phyloP scores from a whole-genome alignment of 92 coral and sea anemone species.

The Paramuricea clavata region DNA sequence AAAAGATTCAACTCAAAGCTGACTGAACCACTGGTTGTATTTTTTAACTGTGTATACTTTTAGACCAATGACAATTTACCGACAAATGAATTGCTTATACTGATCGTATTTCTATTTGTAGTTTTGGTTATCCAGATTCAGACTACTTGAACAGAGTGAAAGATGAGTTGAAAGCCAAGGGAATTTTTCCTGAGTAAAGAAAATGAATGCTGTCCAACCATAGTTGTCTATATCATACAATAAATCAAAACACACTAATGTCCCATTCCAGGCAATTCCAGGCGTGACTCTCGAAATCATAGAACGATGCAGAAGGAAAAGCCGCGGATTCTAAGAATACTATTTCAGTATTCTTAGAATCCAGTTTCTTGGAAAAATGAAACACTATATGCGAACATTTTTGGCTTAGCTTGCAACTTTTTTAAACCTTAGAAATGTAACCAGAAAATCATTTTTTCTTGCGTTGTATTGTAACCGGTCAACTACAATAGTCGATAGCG shows the following conservation, averaged over 20 bases:
- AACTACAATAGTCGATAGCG: too few species aligned
- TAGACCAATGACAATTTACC: too few species aligned
- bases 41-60: too few species aligned
- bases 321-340: not conserved
- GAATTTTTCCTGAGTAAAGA: constrained; percentile 47
- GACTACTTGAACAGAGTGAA: constrained; percentile 69
- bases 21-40: too few species aligned
- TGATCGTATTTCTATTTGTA: not conserved
- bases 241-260: too few species aligned
- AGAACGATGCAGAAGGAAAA: too few species aligned
- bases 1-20: too few species aligned
- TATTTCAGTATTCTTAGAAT: not conserved
- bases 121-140: constrained; percentile 77
- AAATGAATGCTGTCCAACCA: not conserved
- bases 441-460: too few species aligned
- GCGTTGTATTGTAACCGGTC: too few species aligned
- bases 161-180: constrained; percentile 69
- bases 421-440: not conserved
- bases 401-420: not conserved
- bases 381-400: not conserved
- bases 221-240: not conserved
- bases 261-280: too few species aligned
- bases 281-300: too few species aligned
- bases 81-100: too few species aligned
- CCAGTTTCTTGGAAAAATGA: not conserved